These are phyloP conservation scores for Steatocranus sp. DNA, from an alignment of 2,797 vertebrate species.

Conservation along the genomic window DNA sequence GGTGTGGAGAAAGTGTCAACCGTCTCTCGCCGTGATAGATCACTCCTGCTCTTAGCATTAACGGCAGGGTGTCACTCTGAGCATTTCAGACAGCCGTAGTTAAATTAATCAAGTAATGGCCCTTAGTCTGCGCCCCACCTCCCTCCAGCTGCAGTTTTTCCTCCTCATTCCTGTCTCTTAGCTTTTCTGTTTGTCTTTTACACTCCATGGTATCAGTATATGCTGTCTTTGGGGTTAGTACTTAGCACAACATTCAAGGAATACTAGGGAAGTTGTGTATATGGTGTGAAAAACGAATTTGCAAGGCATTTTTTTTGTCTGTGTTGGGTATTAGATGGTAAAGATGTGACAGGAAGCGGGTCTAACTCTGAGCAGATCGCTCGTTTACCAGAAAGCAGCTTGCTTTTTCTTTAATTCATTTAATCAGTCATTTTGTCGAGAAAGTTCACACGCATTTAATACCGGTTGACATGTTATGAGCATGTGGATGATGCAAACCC, in stretches of 20 bases:
- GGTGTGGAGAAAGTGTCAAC: conserved; percentile 50
- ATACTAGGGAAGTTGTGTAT: fast-evolving
- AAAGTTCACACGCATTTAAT: neutral
- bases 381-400: neutral
- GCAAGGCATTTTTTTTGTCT: fast-evolving
- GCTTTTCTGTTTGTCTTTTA: neutral
- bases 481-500: neutral
- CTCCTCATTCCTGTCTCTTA: neutral
- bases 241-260: neutral
- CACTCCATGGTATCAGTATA: neutral
- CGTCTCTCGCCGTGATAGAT: conserved; percentile 50
- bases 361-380: neutral
- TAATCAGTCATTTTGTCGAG: neutral
- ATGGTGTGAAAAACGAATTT: neutral
- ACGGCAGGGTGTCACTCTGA: conserved; percentile 42
- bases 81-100: conserved; percentile 26
- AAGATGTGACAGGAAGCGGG: neutral
- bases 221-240: neutral
- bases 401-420: fast-evolving
- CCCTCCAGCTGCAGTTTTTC: neutral
- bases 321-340: neutral
- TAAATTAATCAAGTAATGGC: conserved; percentile 66
- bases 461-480: neutral
- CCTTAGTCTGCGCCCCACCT: neutral
- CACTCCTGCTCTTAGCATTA: conserved; percentile 42